A percentile compares a stretch with the other conserved stretches of the same genome.
phyloP scores from a whole-genome alignment of 2,888 invertebrate species.

The Herminia tarsipennalis region DNA sequence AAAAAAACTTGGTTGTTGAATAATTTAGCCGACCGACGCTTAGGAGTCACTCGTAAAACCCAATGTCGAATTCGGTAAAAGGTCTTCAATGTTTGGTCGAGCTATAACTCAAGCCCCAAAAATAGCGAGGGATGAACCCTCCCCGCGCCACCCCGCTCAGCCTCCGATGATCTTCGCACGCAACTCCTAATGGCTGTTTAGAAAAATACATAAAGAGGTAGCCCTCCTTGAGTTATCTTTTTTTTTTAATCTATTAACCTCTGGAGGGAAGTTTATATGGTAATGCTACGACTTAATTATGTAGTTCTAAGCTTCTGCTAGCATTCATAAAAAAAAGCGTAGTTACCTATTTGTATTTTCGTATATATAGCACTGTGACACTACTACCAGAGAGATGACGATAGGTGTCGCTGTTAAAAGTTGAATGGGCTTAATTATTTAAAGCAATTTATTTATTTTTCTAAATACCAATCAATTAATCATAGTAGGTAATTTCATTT shows the following conservation, averaged over 20 bases:
- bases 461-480: no score
- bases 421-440: no score
- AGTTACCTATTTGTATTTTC: neutral
- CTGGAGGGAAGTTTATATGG: conserved; percentile 21
- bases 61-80: conserved; percentile 80
- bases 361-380: no score
- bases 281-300: conserved; percentile 29
- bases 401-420: no score
- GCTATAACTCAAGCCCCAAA: conserved; percentile 82
- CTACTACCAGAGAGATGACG: no score
- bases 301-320: conserved; percentile 1
- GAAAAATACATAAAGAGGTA: conserved; percentile 65
- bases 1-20: conserved; percentile 68
- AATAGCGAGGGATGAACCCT: conserved; percentile 73
- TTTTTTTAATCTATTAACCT: conserved; percentile 51
- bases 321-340: neutral
- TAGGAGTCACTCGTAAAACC: conserved; percentile 78
- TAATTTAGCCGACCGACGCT: conserved; percentile 78
- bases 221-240: conserved; percentile 52
- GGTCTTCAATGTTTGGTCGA: conserved; percentile 82
- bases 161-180: conserved; percentile 75
- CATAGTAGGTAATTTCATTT: no score
- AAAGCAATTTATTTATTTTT: no score
- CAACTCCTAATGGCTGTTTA: conserved; percentile 66
- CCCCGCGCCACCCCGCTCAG: conserved; percentile 49